Base-by-base conservation (phyloP, 2,888 invertebrate species). In the Eilema griseolum region DNA sequence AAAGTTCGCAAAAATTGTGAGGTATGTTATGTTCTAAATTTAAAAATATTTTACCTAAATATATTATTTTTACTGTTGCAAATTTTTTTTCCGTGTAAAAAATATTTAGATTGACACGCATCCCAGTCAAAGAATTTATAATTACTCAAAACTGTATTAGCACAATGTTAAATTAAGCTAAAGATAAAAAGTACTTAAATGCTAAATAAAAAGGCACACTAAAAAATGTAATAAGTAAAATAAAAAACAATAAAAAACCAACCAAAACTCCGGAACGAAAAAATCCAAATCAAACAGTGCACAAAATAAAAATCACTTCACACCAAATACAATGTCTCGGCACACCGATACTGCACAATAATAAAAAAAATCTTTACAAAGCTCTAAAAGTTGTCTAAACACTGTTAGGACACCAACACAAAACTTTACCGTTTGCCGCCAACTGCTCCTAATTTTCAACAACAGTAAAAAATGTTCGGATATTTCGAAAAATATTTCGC, bases 271-370 rank as follows among this genome's bases (percentile, higher is more conserved):
- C 92, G 90, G 89, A 90, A 90, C 92, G 31, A 93, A 94, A 94
- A 92, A 95, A 94, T 94, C 94, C 94, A 94, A 95, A 94, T 90
- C 80, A 91, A 92, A 91, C 89, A 89, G 89, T 89, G 93, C 95
- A 95, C 94, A 94, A 91, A 93, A 90, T 89, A 92, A 92, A 88
- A 90, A 89, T 87, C 93, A 95, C 94, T 94, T 93, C 93, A 95
- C 94, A 93, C 78, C 80, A 92, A n/a, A 91, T 88, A 90, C 72
- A 91, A 92, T 91, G 87, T 88, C 88, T 91, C 87, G 86, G 87
- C 87, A 92, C 93, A 93, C 88, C 86, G 86, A 86, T 85, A 88
- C 81, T 85, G 91, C 92, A 92, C 93, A 92, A 90, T 87, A 82
- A 88, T 89, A 74, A 87, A 89, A 85, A 89, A 89, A 91, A 83